Base-by-base conservation (phyloP, 2,797 vertebrate genomes). In the Coreius guichenoti region DNA sequence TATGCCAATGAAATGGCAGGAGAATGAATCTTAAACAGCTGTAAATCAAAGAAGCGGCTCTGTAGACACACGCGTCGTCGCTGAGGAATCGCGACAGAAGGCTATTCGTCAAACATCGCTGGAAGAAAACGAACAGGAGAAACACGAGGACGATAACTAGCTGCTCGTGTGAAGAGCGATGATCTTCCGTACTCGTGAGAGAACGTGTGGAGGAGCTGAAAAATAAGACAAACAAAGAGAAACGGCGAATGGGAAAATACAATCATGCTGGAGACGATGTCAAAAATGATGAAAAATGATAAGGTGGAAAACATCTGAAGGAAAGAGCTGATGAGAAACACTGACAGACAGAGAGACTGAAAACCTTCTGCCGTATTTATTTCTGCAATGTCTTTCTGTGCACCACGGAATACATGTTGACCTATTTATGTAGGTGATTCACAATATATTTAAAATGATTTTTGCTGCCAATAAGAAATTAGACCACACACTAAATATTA, bases 61-160 rank as follows among this genome's bases (percentile, higher is more conserved):
- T 19, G 26, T 65, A 72, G 85, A 86, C 79, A 39, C 21, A 61
- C 1, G 47, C 5, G 47, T 49, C 47, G 4, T 4, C 4, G 16
- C 49, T 26, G 56, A 61, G 58, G 61, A 29, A 29, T 29, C 65
- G 12, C 78, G 73, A 82, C 73, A 19, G 80, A 58, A 72, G 78
- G 31, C 69, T 68, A 84, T 89, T 85, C 84, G 70, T 86, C 88
- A 91, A 85, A 87, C 78, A 77, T 79, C 49, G 43, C 70, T 49
- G 36, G 45, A 67, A 51, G 31, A 67, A 29, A 9, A 58, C 36
- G 54, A 74, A 56, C 26, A 61, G 58, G n/a, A 61, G 58, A 31
- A 58, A 82, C 23, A 91, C 39, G 82, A 91, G 90, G 90, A 93
- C 86, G 91, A 93, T 94, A 95, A 94, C 94, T 93, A 94, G 92